phyloP scores from a whole-genome alignment of 1,140 invertebrate genomes.

The Lasioglossum baleicum region DNA sequence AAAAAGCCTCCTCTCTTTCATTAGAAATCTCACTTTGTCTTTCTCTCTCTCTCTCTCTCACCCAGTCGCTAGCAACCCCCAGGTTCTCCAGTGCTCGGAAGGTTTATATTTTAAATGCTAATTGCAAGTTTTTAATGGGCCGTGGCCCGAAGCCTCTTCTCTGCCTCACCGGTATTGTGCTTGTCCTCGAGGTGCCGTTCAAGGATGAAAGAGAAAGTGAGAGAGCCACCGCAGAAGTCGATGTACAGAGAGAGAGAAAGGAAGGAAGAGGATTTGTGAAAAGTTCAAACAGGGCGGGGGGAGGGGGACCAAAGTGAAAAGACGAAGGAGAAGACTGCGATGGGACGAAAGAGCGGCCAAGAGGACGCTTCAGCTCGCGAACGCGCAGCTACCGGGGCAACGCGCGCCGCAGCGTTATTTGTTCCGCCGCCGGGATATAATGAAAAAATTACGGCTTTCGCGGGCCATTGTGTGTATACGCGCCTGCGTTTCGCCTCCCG shows the following conservation, averaged over 20 bases:
- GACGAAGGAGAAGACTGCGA: background rate
- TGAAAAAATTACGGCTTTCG: constrained; percentile 72
- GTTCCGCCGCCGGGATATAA: constrained; percentile 65
- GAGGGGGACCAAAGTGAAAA: background rate
- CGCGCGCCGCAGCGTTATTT: constrained; percentile 45
- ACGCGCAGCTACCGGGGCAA: constrained; percentile 8
- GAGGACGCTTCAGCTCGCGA: constrained; percentile 31
- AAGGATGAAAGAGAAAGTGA: constrained; percentile 15
- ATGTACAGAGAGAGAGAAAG: constrained; percentile 11
- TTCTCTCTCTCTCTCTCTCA: background rate
- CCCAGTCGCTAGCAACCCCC: background rate
- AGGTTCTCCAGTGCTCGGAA: constrained; percentile 21
- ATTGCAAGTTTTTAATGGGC: constrained; percentile 79
- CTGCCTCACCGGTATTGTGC: constrained; percentile 51
- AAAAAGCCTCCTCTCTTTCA: constrained; percentile 74
- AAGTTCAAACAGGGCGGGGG: constrained; percentile 15
- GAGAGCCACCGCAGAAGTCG: background rate
- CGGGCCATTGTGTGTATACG: constrained; percentile 47
- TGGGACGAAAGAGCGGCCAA: constrained; percentile 19
- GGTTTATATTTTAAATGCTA: constrained; percentile 79
- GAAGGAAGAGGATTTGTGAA: constrained; percentile 33
- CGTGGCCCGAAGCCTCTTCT: constrained; percentile 60
- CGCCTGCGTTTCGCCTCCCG: too few species aligned
- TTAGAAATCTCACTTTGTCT: constrained; percentile 59
- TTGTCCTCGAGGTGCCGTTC: constrained; percentile 42